These are phyloP conservation scores for Tolmerus cingulatus DNA, from an alignment of 2,888 invertebrate species.

Conservation along the genomic window DNA sequence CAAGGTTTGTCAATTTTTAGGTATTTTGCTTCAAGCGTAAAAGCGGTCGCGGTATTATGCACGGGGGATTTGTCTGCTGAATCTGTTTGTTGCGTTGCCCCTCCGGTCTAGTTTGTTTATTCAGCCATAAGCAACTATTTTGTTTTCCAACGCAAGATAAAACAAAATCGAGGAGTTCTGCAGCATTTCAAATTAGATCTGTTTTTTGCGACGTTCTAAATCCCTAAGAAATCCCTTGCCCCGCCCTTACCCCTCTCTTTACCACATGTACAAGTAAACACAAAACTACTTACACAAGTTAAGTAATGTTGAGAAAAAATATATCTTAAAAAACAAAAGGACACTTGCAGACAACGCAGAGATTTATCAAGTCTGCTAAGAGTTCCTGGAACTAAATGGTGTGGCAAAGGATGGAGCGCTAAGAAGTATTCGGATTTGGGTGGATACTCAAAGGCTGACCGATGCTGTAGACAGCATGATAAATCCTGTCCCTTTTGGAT, in stretches of 20 bases:
- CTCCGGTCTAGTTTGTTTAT: background rate
- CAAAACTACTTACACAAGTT: background rate
- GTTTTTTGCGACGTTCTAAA: conserved; percentile 14
- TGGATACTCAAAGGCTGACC: conserved; percentile 78
- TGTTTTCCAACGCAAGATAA: background rate
- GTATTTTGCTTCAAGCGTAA: background rate
- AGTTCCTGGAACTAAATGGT: conserved; percentile 90
- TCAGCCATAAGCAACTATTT: background rate
- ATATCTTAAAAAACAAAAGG: conserved; percentile 38
- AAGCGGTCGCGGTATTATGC: background rate
- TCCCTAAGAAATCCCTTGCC: background rate
- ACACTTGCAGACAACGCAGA: conserved; percentile 62
- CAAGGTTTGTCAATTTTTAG: conserved; percentile 31
- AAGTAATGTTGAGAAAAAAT: background rate
- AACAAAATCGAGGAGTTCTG: background rate
- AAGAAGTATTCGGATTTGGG: conserved; percentile 80
- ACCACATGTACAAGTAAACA: background rate
- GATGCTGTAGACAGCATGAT: conserved; percentile 86
- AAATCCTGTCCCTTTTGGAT: conserved; percentile 81
- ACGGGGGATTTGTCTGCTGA: background rate
- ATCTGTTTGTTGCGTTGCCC: background rate
- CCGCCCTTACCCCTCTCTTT: background rate
- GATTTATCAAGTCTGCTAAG: conserved; percentile 71
- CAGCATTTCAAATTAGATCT: background rate
- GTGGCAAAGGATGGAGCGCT: conserved; percentile 83